A percentile compares a stretch with the other conserved stretches of the same genome.
Conservation (phyloP, 2,797 vertebrate genomes). For the Trachurus trachurus region DNA sequence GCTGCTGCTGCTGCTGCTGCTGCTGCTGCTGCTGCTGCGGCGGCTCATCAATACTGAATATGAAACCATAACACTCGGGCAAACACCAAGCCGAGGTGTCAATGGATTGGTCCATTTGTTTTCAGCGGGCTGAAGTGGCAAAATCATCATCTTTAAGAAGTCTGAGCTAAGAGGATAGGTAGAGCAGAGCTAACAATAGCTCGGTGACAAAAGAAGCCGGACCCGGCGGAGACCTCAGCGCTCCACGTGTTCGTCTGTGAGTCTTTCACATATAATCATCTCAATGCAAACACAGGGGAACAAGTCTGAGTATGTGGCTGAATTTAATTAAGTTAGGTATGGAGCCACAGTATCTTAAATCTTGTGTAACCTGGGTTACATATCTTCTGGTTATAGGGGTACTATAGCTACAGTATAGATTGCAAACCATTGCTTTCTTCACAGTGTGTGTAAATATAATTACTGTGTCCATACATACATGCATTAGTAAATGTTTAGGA, state of each 20-base stretch:
- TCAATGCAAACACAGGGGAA: background rate
- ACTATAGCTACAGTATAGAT: no score
- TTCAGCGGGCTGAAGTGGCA: conserved; percentile 49
- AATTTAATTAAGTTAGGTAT: background rate
- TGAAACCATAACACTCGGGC: conserved; percentile 27
- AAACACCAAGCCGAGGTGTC: conserved; percentile 31
- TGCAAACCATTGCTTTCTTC: no score
- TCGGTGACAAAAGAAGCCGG: background rate
- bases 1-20: background rate
- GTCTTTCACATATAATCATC: background rate
- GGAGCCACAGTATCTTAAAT: background rate
- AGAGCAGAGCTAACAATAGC: background rate
- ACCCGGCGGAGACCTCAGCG: background rate
- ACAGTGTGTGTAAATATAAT: no score
- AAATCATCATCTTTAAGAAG: conserved; percentile 41
- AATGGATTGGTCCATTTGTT: conserved; percentile 40
- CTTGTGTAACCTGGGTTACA: background rate
- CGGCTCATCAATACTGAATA: conserved; percentile 57
- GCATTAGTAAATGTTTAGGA: no score
- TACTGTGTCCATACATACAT: no score
- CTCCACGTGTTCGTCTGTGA: background rate
- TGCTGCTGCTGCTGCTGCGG: conserved; percentile 1
- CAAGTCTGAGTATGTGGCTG: background rate
- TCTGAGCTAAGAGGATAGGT: conserved; percentile 34
- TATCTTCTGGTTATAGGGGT: background rate